Evolutionary conservation across 2,113 vertebrate genomes (phyloP), one percentile per base, ranked within the genome.

Genomic region (Entelurus aequoreus): DNA sequence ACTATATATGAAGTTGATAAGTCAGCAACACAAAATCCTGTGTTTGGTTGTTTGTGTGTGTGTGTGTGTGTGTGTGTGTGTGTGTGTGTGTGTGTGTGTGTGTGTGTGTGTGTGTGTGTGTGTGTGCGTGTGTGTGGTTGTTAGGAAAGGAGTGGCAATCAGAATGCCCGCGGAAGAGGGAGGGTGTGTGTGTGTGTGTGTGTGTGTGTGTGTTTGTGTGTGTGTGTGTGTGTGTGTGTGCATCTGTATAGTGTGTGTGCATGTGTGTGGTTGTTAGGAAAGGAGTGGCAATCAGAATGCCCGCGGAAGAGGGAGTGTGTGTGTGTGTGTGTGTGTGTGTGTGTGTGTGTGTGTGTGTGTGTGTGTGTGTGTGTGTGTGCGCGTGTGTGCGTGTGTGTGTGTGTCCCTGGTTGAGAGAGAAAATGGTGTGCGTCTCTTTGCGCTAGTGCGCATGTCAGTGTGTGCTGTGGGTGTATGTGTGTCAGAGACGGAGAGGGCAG

Each of bases 271-370:
- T 65, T 81, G 75, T 84, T 71, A 71, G 74, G 56, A 70, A 79
- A 80, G 71, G 76, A 82, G 76, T 74, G 81, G 75, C 79, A 83
- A 66, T 56, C 67, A 76, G 84, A 65, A 75, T 84, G 81, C 74
- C 69, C 76, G 75, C 80, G 79, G 67, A 74, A 71, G 61, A 70
- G 76, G 71, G 65, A 72, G 79, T 56, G 51, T 44, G 12, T 44
- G 36, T 21, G 56, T 63, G 69, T 28, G 54, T 53, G 66, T 66
- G 48, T 58, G 49, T 75, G 60, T 71, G 50, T 74, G 63, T 60
- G 54, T 51, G 61, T 51, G 48, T 53, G 21, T n/a, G 40, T 40
- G 7, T 51, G 46, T 51, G 44, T n/a, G n/a, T n/a, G n/a, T n/a
- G n/a, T n/a, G n/a, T n/a, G n/a, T n/a, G n/a, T n/a, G n/a, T n/a